phyloP scores from a whole-genome alignment of 1,140 invertebrate species.

The Drosophila nannoptera region DNA sequence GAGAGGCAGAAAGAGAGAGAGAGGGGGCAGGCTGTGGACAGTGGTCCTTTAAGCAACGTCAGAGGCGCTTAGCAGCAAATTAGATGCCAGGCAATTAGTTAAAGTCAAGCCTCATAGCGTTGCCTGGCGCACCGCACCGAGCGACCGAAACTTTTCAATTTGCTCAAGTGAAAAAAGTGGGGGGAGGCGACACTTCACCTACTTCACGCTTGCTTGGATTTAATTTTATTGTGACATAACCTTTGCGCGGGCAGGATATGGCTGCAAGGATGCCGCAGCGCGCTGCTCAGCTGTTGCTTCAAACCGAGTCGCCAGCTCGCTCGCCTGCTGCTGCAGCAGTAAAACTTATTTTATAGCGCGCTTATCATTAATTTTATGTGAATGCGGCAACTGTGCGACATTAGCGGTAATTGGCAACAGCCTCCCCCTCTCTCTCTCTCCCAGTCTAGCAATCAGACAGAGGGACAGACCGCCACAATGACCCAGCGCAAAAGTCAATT shows the following conservation, averaged over 20 bases:
- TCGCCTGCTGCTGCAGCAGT: conserved; percentile 56
- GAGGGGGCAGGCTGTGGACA: conserved; percentile 38
- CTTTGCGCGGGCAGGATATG: conserved; percentile 45
- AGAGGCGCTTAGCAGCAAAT: conserved; percentile 49
- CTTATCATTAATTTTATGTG: conserved; percentile 77
- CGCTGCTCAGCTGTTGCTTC: conserved; percentile 43
- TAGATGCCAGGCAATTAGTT: conserved; percentile 58
- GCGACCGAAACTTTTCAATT: conserved; percentile 71
- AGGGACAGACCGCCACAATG: conserved; percentile 3
- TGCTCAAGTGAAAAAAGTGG: conserved; percentile 29
- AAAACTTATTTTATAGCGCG: conserved; percentile 76
- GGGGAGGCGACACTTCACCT: conserved; percentile 49
- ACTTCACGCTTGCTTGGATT: conserved; percentile 75
- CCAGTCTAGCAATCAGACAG: conserved; percentile 43
- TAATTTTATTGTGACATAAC: conserved; percentile 77
- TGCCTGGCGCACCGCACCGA: conserved; percentile 51
- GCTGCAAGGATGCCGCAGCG: conserved; percentile 20
- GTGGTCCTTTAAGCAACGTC: conserved; percentile 18
- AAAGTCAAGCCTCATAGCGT: conserved; percentile 25
- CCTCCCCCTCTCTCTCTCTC: not conserved
- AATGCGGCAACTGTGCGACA: conserved; percentile 73
- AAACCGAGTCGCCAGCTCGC: not conserved
- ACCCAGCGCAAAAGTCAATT: conserved; percentile 42
- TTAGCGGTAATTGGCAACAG: conserved; percentile 76
- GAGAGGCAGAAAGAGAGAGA: not conserved